These are phyloP conservation scores for Cryptocephalus primarius DNA, from an alignment of 2,888 invertebrate genomes.

Conservation along the genomic window DNA sequence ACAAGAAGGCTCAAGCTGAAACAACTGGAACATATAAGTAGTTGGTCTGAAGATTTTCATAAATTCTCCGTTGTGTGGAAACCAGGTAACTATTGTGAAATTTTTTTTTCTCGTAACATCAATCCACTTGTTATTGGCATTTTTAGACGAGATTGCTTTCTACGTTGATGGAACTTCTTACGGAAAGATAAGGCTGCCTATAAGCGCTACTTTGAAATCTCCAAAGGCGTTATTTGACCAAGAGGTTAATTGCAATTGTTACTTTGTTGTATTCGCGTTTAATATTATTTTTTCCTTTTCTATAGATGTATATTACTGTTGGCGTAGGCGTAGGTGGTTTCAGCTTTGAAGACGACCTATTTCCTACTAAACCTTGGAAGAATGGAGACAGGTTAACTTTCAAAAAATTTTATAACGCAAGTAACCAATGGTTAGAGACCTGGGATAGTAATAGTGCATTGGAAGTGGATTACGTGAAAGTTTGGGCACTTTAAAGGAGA, in stretches of 20 bases:
- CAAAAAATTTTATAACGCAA: slow-evolving; percentile 54
- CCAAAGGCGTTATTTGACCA: slow-evolving; percentile 64
- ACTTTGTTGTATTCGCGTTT: not conserved
- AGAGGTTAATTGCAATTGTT: slow-evolving; percentile 40
- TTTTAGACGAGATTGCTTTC: slow-evolving; percentile 40
- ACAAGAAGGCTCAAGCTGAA: slow-evolving; percentile 27
- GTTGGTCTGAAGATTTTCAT: slow-evolving; percentile 45
- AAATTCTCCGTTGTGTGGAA: slow-evolving; percentile 47
- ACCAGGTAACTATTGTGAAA: slow-evolving; percentile 28
- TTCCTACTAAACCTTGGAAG: slow-evolving; percentile 62
- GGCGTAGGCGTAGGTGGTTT: slow-evolving; percentile 72
- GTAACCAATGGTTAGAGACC: slow-evolving; percentile 48
- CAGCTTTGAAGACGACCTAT: slow-evolving; percentile 57
- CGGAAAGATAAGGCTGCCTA: slow-evolving; percentile 34
- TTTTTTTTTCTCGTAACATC: too few species aligned
- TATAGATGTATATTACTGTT: slow-evolving; percentile 62
- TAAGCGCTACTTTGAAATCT: slow-evolving; percentile 19
- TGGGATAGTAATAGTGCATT: slow-evolving; percentile 54
- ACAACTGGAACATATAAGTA: slow-evolving; percentile 7
- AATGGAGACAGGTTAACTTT: slow-evolving; percentile 55
- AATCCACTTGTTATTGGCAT: too few species aligned
- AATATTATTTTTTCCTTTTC: slow-evolving; percentile 1
- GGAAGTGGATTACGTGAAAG: slow-evolving; percentile 54
- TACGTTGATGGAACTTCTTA: slow-evolving; percentile 43
- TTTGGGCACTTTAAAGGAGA: slow-evolving; percentile 42